These are phyloP conservation scores for Drosophila planitibia DNA, from an alignment of 2,888 invertebrate species.

Conservation along the genomic window DNA sequence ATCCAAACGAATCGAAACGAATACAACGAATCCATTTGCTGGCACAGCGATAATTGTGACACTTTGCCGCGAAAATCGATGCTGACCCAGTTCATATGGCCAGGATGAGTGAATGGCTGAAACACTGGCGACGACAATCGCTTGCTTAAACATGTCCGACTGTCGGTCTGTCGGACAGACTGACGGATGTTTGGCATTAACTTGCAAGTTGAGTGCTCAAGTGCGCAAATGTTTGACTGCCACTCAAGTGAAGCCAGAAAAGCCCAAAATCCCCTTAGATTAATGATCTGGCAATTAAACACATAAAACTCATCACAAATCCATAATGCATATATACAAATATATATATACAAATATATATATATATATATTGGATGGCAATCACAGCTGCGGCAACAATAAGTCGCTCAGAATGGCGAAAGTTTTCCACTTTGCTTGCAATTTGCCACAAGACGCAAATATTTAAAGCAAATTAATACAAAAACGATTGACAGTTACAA, in stretches of 20 bases:
- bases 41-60: slow-evolving; percentile 70
- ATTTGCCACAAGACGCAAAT: slow-evolving; percentile 9
- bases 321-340: slow-evolving; percentile 39
- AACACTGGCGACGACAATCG: slow-evolving; percentile 32
- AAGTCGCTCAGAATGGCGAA: slow-evolving; percentile 26
- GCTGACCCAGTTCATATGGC: slow-evolving; percentile 72
- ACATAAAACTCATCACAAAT: slow-evolving; percentile 57
- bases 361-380: neutral
- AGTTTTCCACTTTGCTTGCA: slow-evolving; percentile 36
- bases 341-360: neutral
- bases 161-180: neutral
- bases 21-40: slow-evolving; percentile 14
- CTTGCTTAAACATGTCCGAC: slow-evolving; percentile 30
- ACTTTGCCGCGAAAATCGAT: slow-evolving; percentile 78
- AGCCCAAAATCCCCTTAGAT: slow-evolving; percentile 41
- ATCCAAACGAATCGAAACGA: slow-evolving; percentile 13
- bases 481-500: slow-evolving; percentile 26
- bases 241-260: slow-evolving; percentile 61
- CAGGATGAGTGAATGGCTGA: slow-evolving; percentile 11
- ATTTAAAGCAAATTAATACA: slow-evolving; percentile 32
- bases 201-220: slow-evolving; percentile 67
- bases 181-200: slow-evolving; percentile 72
- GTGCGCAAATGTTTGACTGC: slow-evolving; percentile 73
- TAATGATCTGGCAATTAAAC: slow-evolving; percentile 70
- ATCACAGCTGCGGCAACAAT: slow-evolving; percentile 6